phyloP scores from a whole-genome alignment of 2,113 vertebrate genomes.

The Bostrychus sinensis region DNA sequence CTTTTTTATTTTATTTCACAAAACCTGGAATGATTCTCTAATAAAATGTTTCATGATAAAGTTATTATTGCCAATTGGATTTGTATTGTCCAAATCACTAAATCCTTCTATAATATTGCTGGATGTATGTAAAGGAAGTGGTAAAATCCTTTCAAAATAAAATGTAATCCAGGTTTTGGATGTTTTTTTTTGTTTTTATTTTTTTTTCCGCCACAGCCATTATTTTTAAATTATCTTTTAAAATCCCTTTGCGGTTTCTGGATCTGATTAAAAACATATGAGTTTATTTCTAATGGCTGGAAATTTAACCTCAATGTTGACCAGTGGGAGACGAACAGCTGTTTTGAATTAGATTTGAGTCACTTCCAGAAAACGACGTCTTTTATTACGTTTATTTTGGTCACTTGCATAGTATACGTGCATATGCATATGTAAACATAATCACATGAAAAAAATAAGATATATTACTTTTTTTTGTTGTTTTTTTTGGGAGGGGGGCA shows the following conservation, averaged over 20 bases:
- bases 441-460: no score
- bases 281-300: not conserved
- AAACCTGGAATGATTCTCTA: not conserved
- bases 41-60: not conserved
- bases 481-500: conserved; percentile 14
- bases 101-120: no score
- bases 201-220: not conserved
- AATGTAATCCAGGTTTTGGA: not conserved
- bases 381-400: not conserved
- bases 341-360: conserved; percentile 1
- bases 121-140: not conserved
- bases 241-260: not conserved
- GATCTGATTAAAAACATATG: not conserved
- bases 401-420: conserved; percentile 1
- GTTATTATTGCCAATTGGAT: not conserved
- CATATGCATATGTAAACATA: no score
- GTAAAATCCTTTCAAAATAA: not conserved
- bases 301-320: not conserved
- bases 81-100: not conserved
- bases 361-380: not conserved
- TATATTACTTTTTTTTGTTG: not conserved
- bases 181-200: no score
- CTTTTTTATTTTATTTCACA: not conserved
- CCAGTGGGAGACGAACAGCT: not conserved
- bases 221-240: not conserved